phyloP scores from a whole-genome alignment of 1,140 invertebrate species.

The Chymomyza costata region DNA sequence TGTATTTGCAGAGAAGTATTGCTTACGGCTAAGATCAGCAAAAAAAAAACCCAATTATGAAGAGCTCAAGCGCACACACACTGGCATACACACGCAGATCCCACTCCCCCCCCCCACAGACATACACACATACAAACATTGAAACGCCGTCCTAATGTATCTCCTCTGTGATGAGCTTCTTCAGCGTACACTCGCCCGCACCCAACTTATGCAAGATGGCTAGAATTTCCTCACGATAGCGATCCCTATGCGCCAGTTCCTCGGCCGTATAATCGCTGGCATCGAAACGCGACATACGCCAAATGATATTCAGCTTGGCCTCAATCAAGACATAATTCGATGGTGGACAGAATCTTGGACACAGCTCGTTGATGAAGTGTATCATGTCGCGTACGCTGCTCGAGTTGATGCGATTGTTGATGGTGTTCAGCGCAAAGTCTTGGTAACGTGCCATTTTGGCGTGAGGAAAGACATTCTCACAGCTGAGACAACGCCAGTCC shows the following conservation, averaged over 20 bases:
- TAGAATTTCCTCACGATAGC: conserved; percentile 74
- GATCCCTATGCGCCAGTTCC: conserved; percentile 64
- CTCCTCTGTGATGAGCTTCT: conserved; percentile 72
- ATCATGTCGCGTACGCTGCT: conserved; percentile 68
- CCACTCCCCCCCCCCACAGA: too few species aligned
- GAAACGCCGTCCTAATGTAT: conserved; percentile 37
- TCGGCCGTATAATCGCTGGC: conserved; percentile 50
- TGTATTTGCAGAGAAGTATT: too few species aligned
- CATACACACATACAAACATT: too few species aligned
- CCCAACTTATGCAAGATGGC: conserved; percentile 72
- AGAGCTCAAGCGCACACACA: too few species aligned
- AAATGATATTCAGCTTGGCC: conserved; percentile 71
- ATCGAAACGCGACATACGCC: conserved; percentile 60
- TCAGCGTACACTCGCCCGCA: conserved; percentile 75
- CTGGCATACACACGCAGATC: too few species aligned
- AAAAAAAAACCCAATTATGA: too few species aligned
- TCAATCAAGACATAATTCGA: conserved; percentile 70
- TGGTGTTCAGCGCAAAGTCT: conserved; percentile 70
- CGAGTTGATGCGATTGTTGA: conserved; percentile 70
- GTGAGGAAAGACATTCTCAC: conserved; percentile 62
- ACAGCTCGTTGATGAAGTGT: conserved; percentile 67
- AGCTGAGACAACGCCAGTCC: conserved; percentile 66
- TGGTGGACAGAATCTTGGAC: conserved; percentile 67
- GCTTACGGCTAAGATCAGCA: too few species aligned
- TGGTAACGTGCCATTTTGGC: conserved; percentile 69